Evolutionary conservation across 2,888 invertebrate species (phyloP), one percentile per base, ranked within the genome.

Genomic region (Charanyca ferruginea): DNA sequence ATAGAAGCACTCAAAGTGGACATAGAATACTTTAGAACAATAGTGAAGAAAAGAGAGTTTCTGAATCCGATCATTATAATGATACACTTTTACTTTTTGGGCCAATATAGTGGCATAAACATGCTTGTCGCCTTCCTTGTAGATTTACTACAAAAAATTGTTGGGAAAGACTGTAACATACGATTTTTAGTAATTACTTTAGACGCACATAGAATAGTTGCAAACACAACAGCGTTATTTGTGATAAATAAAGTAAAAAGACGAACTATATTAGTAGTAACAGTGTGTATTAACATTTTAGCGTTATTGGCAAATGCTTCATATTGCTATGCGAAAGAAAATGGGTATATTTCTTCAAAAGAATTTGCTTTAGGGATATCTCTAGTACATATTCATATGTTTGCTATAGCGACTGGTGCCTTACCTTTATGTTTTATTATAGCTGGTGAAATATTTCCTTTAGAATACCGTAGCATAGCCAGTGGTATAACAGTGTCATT

Each of bases 381-480:
- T 2, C 71, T 94, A 22, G 85, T 91, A 7, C 93, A 93, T 42
- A 77, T 90, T 0, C 90, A 96, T 69, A 96, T 96, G 80, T 91
- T 95, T 22, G 95, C 96, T 2, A 92, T 96, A 38, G 94, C 96
- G 0, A 92, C 96, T 1, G 97, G 97, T 0, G 90, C 96, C 1
- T 91, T 96, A 8, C 97, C 97, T 0, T 81, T 97, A 38, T 97
- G 97, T 0, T 97, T 97, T 91, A 96, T 97, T 8, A 96, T 97
- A 88, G 96, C 97, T 59, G 97, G 97, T 0, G 97, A 97, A 87
- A 90, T 97, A 5, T 97, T 97, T 78, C 96, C 97, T 3, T 90
- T 96, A 28, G 94, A 95, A 61, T 96, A 96, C 47, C 94, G 97
- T 58, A 96, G 96, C 25, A 85, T 97, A 0, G 97, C 97, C 0